Evolutionary conservation across 1,140 invertebrate genomes (phyloP).

Genomic region (Magallana angulata): DNA sequence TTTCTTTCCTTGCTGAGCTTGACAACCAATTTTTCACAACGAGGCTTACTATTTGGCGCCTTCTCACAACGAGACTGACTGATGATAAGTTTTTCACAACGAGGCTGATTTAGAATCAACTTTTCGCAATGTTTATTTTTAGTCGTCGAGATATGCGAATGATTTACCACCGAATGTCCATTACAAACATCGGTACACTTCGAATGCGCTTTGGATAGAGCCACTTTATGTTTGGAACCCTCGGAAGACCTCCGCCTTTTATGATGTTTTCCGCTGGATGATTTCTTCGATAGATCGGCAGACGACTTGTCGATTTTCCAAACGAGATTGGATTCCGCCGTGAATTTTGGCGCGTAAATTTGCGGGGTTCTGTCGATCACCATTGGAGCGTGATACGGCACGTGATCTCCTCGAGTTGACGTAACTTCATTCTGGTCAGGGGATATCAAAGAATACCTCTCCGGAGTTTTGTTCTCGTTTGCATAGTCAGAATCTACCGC

Average conservation of each 20-base stretch:
- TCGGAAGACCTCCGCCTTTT: constrained; percentile 11
- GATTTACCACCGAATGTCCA: constrained; percentile 19
- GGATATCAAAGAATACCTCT: background rate
- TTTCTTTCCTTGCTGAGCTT: constrained; percentile 45
- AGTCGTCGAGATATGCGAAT: background rate
- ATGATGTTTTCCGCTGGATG: constrained; percentile 32
- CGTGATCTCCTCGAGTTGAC: constrained; percentile 8
- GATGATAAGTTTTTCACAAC: constrained; percentile 26
- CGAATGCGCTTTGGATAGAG: background rate
- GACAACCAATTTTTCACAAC: constrained; percentile 43
- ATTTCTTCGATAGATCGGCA: constrained; percentile 6
- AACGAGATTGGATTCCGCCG: background rate
- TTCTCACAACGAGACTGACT: constrained; percentile 28
- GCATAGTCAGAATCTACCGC: constrained; percentile 4
- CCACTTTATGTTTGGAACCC: constrained; percentile 25
- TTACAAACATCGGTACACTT: constrained; percentile 41
- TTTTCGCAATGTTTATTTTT: constrained; percentile 10
- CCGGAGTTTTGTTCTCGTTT: constrained; percentile 11
- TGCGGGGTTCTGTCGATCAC: background rate
- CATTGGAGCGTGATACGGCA: background rate
- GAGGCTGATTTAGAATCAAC: constrained; percentile 18
- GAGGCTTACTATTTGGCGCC: constrained; percentile 31
- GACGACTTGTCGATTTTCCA: background rate
- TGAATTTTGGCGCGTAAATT: background rate
- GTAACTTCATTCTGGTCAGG: constrained; percentile 3